Percentiles rank a stretch among this genome's conserved stretches.
These are phyloP conservation scores for Drosophila littoralis DNA, from an alignment of 1,140 invertebrate genomes.

Conservation along the genomic window DNA sequence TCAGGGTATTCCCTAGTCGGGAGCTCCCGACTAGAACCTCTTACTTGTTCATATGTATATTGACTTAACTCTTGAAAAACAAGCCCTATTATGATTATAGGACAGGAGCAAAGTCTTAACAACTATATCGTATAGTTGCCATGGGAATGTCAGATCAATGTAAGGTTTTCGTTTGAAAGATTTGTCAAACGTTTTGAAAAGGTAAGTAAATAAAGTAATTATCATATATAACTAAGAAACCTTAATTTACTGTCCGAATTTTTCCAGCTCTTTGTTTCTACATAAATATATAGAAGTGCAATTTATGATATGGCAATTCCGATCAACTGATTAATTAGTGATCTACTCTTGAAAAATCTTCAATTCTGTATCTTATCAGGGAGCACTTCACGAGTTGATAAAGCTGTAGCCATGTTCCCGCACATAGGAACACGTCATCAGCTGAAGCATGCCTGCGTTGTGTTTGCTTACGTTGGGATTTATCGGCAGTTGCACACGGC, in stretches of 20 bases:
- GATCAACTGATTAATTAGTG: not conserved
- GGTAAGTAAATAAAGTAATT: not conserved
- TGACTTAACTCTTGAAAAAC: too few species aligned
- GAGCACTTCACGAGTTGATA: conserved; percentile 40
- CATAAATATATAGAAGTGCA: not conserved
- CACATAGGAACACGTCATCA: conserved; percentile 43
- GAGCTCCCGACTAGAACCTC: too few species aligned
- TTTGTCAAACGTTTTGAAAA: not conserved
- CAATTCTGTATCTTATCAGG: conserved; percentile 53
- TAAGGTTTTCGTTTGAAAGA: too few species aligned
- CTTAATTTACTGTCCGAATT: not conserved
- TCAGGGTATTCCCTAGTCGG: too few species aligned
- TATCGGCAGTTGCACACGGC: conserved; percentile 60
- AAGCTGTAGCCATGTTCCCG: conserved; percentile 10
- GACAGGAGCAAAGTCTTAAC: too few species aligned
- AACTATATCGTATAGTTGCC: too few species aligned
- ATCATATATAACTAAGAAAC: too few species aligned
- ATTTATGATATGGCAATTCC: conserved; percentile 1
- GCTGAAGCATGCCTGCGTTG: conserved; percentile 3
- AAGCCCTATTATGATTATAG: too few species aligned
- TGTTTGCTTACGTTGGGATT: conserved; percentile 3
- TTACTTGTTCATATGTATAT: too few species aligned
- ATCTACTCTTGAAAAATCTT: conserved; percentile 7
- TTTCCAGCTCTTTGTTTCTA: not conserved
- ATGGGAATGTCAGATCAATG: not conserved